A percentile compares a stretch with the other conserved stretches of the same genome.
Conservation (phyloP, 2,888 invertebrate species). For the Adineta ricciae region DNA sequence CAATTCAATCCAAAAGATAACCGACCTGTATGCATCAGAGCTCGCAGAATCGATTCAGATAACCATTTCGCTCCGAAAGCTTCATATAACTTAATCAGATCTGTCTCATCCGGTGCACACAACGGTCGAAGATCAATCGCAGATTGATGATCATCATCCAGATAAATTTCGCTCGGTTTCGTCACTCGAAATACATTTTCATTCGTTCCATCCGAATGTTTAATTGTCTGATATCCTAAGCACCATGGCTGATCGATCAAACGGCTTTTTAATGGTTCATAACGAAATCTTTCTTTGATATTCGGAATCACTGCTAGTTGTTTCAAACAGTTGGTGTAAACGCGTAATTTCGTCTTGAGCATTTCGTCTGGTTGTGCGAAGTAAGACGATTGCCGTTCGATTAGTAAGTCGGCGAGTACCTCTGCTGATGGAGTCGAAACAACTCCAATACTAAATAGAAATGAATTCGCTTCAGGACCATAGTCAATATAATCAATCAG, state of each 20-base stretch:
- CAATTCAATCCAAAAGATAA: not conserved
- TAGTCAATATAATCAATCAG: not conserved
- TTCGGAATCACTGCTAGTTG: not conserved
- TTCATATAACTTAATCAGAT: not conserved
- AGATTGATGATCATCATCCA: not conserved
- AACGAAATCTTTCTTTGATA: not conserved
- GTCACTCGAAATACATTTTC: not conserved
- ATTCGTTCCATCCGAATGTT: not conserved
- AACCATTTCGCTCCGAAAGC: not conserved
- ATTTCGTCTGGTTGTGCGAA: not conserved
- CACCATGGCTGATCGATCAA: not conserved
- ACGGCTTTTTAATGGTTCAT: not conserved
- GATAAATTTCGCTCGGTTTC: not conserved
- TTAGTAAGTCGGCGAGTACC: not conserved
- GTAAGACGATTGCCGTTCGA: not conserved
- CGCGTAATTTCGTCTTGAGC: not conserved
- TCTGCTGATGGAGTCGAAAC: not conserved
- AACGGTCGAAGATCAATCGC: not conserved
- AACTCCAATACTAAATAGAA: not conserved
- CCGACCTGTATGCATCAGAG: not conserved
- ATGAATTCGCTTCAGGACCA: not conserved
- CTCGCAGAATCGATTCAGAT: not conserved
- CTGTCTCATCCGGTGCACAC: not conserved
- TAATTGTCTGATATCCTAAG: not conserved
- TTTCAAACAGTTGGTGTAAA: not conserved